Base-by-base conservation (phyloP, 1,140 invertebrate genomes). In the Piezodorus guildinii region DNA sequence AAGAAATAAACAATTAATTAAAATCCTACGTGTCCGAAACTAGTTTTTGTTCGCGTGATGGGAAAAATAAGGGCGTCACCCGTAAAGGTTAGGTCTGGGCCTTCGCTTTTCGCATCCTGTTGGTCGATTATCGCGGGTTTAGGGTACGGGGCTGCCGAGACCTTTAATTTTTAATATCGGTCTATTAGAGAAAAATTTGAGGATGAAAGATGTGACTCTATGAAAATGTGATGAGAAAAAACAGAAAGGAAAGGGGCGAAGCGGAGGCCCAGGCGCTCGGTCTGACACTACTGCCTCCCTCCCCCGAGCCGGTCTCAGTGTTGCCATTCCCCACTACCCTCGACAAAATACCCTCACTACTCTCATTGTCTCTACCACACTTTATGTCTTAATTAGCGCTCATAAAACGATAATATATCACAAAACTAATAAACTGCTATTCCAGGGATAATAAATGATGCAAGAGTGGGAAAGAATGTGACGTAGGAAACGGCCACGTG, bases 231-330 rank as follows among this genome's bases (percentile, higher is more conserved):
- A 56, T 19, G 46, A 56, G 14, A 56, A 56, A 56, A 56, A 56
- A 56, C 52, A 23, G 52, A 56, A 56, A 56, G 52, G 52, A 56
- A 56, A 56, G 52, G 52, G 23, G 52, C 52, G 52, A 56, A 21
- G 52, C 52, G 52, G 52, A 56, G 52, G 52, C 52, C 52, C 52
- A 56, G 52, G 52, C 52, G 19, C 15, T 23, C 52, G 52, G 21
- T 56, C 52, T 56, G 52, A 56, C 52, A 56, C 52, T 56, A 25
- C 46, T 49, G 46, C 10, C 9, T n/a, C 46, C 46, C 46, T 49
- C 46, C 46, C 5, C 21, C 46, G 46, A 19, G 5, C 34, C 34
- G 34, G 16, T 2, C n/a, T n/a, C 52, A 56, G 17, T 21, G 52
- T 25, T 56, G 52, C 52, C 52, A 56, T 16, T 23, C 52, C 34